Percentiles rank a stretch among this genome's conserved stretches.
These are phyloP conservation scores for Cherax quadricarinatus DNA, from an alignment of 1,140 invertebrate species.

Conservation along the genomic window DNA sequence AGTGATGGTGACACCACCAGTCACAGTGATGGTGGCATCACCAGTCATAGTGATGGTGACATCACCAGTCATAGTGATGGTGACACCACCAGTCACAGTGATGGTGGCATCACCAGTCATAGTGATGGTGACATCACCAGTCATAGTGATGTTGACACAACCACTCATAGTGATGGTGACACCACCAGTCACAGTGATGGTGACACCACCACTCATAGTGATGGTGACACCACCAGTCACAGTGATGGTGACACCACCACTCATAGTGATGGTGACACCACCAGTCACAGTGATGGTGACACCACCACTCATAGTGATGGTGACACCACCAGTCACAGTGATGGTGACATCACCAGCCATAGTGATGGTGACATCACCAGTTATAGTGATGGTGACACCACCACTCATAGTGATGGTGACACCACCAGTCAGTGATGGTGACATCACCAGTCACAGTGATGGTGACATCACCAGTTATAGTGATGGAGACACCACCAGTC, in stretches of 20 bases:
- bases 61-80: no score
- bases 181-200: background rate
- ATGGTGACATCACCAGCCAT: background rate
- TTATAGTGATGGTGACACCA: background rate
- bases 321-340: background rate
- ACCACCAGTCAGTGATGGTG: background rate
- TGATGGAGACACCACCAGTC: background rate
- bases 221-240: no score
- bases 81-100: background rate
- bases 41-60: no score
- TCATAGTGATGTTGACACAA: background rate
- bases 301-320: no score
- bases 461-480: background rate
- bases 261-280: no score
- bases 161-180: background rate
- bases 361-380: background rate
- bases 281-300: no score
- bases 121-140: no score
- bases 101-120: background rate
- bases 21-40: background rate
- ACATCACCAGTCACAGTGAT: no score
- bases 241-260: no score
- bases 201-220: no score
- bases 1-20: background rate
- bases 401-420: no score